These are phyloP conservation scores for Octodonta nipae DNA, from an alignment of 2,888 invertebrate genomes.

Conservation along the genomic window DNA sequence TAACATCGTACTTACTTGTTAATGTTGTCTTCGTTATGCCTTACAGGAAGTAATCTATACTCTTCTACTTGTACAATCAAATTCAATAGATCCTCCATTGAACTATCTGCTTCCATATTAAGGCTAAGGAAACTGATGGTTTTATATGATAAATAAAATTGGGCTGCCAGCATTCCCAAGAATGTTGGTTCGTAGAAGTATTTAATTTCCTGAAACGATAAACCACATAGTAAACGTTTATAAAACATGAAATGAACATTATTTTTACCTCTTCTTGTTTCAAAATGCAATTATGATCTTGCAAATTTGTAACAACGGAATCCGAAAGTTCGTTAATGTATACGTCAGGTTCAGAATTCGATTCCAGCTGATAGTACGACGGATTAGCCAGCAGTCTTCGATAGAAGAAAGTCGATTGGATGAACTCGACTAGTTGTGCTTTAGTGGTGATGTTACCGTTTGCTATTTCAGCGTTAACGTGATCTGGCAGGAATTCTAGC, in stretches of 20 bases:
- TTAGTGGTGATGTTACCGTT: slow-evolving; percentile 89
- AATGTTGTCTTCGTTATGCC: slow-evolving; percentile 91
- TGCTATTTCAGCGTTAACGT: slow-evolving; percentile 92
- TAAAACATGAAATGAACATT: too few species aligned
- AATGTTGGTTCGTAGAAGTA: slow-evolving; percentile 52
- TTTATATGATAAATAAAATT: slow-evolving; percentile 87
- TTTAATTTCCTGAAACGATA: slow-evolving; percentile 19
- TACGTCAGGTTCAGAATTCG: slow-evolving; percentile 15
- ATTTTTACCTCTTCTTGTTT: slow-evolving; percentile 59
- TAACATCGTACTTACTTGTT: slow-evolving; percentile 52
- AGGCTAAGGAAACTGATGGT: slow-evolving; percentile 77
- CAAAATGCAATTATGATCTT: slow-evolving; percentile 58
- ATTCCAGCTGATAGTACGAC: slow-evolving; percentile 71
- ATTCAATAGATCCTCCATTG: slow-evolving; percentile 58
- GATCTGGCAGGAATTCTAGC: slow-evolving; percentile 82
- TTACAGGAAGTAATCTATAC: slow-evolving; percentile 83
- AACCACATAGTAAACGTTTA: not conserved
- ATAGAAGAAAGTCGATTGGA: slow-evolving; percentile 98
- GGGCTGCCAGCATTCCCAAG: slow-evolving; percentile 87
- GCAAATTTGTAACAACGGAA: slow-evolving; percentile 56
- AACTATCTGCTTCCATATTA: slow-evolving; percentile 48
- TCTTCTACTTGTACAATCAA: slow-evolving; percentile 78
- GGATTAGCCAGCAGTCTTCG: slow-evolving; percentile 84
- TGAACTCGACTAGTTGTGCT: slow-evolving; percentile 87
- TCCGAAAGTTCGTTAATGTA: slow-evolving; percentile 76